phyloP scores from a whole-genome alignment of 2,113 vertebrate species.

The Toxostoma redivivum region DNA sequence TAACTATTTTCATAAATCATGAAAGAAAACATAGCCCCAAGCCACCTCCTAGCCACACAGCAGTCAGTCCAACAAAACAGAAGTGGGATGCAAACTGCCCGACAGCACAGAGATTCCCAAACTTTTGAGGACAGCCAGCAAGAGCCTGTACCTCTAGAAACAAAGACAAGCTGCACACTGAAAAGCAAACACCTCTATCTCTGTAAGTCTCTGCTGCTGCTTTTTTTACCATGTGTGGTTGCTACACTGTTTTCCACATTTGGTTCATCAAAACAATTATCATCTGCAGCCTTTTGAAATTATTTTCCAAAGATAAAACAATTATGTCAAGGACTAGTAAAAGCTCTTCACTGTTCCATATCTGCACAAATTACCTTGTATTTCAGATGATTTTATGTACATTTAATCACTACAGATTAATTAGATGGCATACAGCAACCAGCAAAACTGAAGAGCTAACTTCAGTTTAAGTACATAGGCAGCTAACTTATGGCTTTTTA shows the following conservation, averaged over 20 bases:
- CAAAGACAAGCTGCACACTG: neutral
- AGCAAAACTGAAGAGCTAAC: slow-evolving; percentile 72
- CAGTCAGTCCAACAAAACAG: neutral
- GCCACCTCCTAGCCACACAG: neutral
- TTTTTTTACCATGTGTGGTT: neutral
- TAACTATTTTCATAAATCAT: slow-evolving; percentile 2
- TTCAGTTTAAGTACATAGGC: slow-evolving; percentile 72
- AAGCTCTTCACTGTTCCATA: slow-evolving; percentile 66
- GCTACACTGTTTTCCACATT: slow-evolving; percentile 1
- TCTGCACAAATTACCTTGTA: slow-evolving; percentile 70
- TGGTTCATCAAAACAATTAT: slow-evolving; percentile 67
- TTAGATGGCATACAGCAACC: slow-evolving; percentile 70
- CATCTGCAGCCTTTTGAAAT: slow-evolving; percentile 58
- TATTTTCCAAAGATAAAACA: slow-evolving; percentile 65
- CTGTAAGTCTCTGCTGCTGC: neutral
- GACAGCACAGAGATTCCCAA: neutral
- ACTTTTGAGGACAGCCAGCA: neutral
- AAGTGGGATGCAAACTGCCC: neutral
- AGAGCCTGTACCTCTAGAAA: neutral
- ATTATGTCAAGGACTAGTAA: slow-evolving; percentile 48
- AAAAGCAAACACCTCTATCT: neutral
- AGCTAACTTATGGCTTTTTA: slow-evolving; percentile 74
- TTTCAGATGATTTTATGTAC: slow-evolving; percentile 73
- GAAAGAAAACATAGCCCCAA: slow-evolving; percentile 14
- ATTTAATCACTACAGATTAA: slow-evolving; percentile 81